Base-by-base conservation (phyloP, 2,888 invertebrate genomes). In the Bimastos eiseni region DNA sequence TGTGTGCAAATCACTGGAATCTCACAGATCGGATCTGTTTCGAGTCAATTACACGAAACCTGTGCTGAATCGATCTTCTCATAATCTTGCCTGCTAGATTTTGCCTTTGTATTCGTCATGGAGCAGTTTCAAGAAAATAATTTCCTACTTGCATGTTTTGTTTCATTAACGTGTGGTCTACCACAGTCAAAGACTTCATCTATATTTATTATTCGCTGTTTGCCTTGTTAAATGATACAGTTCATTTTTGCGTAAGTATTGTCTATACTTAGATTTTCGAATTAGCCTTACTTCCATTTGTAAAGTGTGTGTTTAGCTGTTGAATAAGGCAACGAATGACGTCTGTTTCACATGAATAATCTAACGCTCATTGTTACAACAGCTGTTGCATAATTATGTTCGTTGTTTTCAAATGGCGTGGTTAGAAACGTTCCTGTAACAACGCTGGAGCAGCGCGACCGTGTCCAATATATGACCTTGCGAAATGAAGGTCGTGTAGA, bases 151-250 rank as follows among this genome's bases (percentile, higher is more conserved):
- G 70, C 13, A 13, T 8, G 30, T 70, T 70, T 55, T 70, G 70
- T 70, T 70, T 70, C 70, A n/a, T 70, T n/a, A 70, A n/a, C n/a
- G 70, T 70, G 70, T 70, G 70, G 70, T n/a, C n/a, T 70, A 1
- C 6, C 70, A 70, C 70, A n/a, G 11, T 70, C 70, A n/a, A 70
- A 70, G 70, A 70, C n/a, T 70, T 70, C 70, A 70, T 70, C 70
- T 70, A 70, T 70, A 70, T 70, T 70, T 70, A 70, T 70, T 70
- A 70, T n/a, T 70, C 70, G 70, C n/a, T n/a, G n/a, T 70, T n/a
- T 70, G 70, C 70, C 70, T 70, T 70, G 70, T 70, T 70, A 30
- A 70, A 70, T n/a, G 70, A 70, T n/a, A 70, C 70, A 70, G 70
- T 70, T 70, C 70, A 70, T 70, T 70, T 70, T 70, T 70, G 70